Conservation (phyloP, 1,140 invertebrate species). For the Neodiprion pinetum region DNA sequence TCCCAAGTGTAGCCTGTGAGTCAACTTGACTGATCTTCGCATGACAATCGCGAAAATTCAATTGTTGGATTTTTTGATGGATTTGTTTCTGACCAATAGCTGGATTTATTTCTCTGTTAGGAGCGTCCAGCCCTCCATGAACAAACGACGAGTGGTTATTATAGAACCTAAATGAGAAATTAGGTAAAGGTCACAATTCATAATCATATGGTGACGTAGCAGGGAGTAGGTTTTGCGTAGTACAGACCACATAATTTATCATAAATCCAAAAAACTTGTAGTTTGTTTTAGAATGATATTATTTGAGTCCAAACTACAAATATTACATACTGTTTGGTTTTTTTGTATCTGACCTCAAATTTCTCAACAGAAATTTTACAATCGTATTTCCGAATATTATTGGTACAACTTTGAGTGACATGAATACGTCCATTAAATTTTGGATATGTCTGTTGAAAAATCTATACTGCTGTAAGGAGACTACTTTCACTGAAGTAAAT, state of each 20-base stretch:
- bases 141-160: conserved; percentile 95
- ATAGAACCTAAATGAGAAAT: conserved; percentile 78
- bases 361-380: too few relatives aligned
- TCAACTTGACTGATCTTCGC: conserved; percentile 95
- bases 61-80: conserved; percentile 92
- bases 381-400: too few relatives aligned
- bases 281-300: conserved; percentile 8
- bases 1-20: conserved; percentile 88
- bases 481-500: too few relatives aligned
- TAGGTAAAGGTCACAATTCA: conserved; percentile 24
- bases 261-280: conserved; percentile 12
- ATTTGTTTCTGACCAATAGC: conserved; percentile 94
- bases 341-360: too few relatives aligned
- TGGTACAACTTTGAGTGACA: too few relatives aligned
- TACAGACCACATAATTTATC: neutral
- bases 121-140: conserved; percentile 86
- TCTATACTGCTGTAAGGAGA: too few relatives aligned
- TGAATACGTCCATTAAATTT: too few relatives aligned
- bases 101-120: conserved; percentile 81
- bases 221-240: neutral
- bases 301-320: too few relatives aligned
- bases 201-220: neutral
- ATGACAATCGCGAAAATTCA: conserved; percentile 96
- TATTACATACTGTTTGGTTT: too few relatives aligned
- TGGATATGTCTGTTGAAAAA: too few relatives aligned